These are phyloP conservation scores for Cantharis rustica DNA, from an alignment of 2,888 invertebrate genomes.

Conservation along the genomic window DNA sequence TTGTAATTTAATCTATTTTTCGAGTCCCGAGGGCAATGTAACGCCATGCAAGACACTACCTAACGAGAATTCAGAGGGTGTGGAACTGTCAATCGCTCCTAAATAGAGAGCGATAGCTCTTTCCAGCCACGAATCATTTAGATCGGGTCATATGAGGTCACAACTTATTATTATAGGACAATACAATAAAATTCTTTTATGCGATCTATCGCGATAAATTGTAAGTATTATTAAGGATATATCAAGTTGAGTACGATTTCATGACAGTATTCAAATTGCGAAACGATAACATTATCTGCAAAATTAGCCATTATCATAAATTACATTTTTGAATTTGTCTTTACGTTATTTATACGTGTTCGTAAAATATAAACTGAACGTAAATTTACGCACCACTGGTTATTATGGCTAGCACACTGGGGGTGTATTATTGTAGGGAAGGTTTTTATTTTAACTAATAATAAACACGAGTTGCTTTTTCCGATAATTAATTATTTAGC, in stretches of 20 bases:
- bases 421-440: background rate
- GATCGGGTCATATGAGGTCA: background rate
- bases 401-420: background rate
- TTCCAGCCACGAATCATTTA: background rate
- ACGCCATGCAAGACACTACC: conserved; percentile 11
- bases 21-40: conserved; percentile 4
- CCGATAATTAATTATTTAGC: background rate
- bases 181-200: conserved; percentile 2
- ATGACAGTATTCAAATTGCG: background rate
- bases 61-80: conserved; percentile 13
- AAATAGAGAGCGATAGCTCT: conserved; percentile 8
- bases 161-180: background rate
- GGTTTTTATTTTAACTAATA: background rate
- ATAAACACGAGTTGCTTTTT: background rate
- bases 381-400: background rate
- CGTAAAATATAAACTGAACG: background rate
- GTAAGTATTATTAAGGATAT: background rate
- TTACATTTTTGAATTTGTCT: background rate
- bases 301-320: background rate
- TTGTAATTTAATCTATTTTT: conserved; percentile 14
- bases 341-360: background rate
- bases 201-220: background rate
- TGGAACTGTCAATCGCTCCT: conserved; percentile 8
- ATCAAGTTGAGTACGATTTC: background rate
- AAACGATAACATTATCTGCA: background rate